Evolutionary conservation across 2,113 vertebrate species (phyloP).

Genomic region (Zapornia atra): DNA sequence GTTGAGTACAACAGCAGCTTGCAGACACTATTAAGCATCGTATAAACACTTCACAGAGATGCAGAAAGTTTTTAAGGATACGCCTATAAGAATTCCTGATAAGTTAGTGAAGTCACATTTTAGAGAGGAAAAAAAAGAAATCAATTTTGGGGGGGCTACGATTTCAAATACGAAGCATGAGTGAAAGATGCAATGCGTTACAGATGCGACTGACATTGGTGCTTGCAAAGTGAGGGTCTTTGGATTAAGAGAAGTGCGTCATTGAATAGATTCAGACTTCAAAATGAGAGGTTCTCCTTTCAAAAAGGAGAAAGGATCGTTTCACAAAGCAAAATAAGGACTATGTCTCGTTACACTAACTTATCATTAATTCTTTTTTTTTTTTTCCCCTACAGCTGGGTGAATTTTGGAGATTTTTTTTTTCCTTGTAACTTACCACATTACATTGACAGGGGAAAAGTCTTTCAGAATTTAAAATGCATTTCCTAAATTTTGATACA

Average conservation of each 20-base stretch:
- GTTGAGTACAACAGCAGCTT: slow-evolving; percentile 86
- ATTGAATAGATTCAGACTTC: neutral
- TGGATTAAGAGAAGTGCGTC: neutral
- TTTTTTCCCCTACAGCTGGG: slow-evolving; percentile 14
- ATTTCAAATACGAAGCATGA: slow-evolving; percentile 17
- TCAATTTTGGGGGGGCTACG: slow-evolving; percentile 1
- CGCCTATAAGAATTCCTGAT: slow-evolving; percentile 75
- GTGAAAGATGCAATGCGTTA: neutral
- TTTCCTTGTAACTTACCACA: slow-evolving; percentile 73
- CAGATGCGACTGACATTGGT: neutral
- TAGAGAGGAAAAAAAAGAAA: neutral
- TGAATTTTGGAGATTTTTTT: slow-evolving; percentile 30
- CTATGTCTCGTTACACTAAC: slow-evolving; percentile 63
- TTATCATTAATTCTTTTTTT: slow-evolving; percentile 77
- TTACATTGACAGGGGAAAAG: slow-evolving; percentile 58
- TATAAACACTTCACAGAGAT: slow-evolving; percentile 80
- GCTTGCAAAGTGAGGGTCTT: neutral
- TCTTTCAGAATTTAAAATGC: slow-evolving; percentile 50
- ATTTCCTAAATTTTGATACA: slow-evolving; percentile 25
- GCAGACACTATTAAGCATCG: slow-evolving; percentile 84
- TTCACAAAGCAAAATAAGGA: neutral
- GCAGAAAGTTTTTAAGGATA: slow-evolving; percentile 73
- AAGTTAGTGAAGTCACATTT: slow-evolving; percentile 74
- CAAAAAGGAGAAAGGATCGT: too few species aligned
- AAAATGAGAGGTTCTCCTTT: neutral